Base-by-base conservation (phyloP, 1,140 invertebrate genomes). In the Sycophila sp. region DNA sequence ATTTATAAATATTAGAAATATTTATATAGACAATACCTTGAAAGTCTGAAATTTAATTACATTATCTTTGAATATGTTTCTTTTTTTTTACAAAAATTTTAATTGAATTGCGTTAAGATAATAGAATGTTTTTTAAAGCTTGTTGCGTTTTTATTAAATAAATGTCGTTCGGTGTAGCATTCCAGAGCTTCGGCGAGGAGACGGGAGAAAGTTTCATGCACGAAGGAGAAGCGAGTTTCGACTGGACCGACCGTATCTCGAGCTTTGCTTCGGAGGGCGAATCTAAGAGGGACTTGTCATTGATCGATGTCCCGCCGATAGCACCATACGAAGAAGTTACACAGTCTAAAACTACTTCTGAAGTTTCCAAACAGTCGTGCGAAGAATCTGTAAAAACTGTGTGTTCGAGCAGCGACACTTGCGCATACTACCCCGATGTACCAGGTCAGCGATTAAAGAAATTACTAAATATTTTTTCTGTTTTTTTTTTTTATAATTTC, bases 371-470 rank as follows among this genome's bases (percentile, higher is more conserved):
- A 32, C n/a, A 38, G 4, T 60, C 42, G 22, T 22, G 13, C 19
- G 19, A n/a, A 1, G 30, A 47, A 13, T 22, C 1, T 10, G 15
- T 1, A 1, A 28, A 22, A 7, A 2, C 2, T 30, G 34, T 19
- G 22, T n/a, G 51, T 7, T 17, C 17, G 1, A 17, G 36, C 45
- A 8, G 17, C 34, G 59, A 55, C 5, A 7, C 38, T 0, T 5
- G n/a, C 8, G 4, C 36, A 8, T 2, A 30, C 19, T 71, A 58
- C 22, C 62, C 69, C 0, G 34, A 65, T 56, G 68, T 84, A 30
- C 82, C 83, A 69, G 83, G 83, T 84, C 55, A n/a, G n/a, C n/a
- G n/a, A 8, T 47, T 47, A 22, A 19, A 63, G n/a, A n/a, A n/a
- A n/a, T n/a, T n/a, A n/a, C n/a, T n/a, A n/a, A n/a, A n/a, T n/a